Evolutionary conservation across 2,797 vertebrate genomes (phyloP).

Genomic region (Falco novaeseelandiae): DNA sequence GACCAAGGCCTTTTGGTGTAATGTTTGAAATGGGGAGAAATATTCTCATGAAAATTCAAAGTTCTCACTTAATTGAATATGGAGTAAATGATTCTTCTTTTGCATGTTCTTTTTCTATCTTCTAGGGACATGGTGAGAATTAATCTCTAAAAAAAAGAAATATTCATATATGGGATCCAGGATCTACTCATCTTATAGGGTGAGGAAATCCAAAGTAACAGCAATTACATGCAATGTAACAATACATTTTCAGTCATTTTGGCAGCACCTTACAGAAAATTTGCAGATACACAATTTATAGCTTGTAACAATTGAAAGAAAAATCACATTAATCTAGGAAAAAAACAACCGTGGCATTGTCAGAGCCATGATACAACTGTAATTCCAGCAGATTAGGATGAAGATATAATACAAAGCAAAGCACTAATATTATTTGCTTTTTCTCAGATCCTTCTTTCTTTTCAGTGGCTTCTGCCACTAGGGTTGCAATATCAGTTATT

Average conservation of each 20-base stretch:
- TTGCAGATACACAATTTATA: background rate
- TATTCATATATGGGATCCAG: background rate
- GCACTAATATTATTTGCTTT: conserved; percentile 29
- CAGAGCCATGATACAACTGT: background rate
- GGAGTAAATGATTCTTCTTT: background rate
- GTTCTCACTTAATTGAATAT: background rate
- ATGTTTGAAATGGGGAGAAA: background rate
- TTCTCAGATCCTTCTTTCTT: conserved; percentile 27
- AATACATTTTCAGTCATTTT: background rate
- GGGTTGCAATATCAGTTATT: conserved; percentile 23
- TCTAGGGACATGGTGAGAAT: background rate
- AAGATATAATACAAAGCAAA: conserved; percentile 25
- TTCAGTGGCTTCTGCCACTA: conserved; percentile 1
- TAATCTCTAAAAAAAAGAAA: background rate
- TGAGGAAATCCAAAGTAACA: background rate
- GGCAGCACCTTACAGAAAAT: background rate
- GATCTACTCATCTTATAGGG: background rate
- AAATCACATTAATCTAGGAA: background rate
- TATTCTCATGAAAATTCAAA: background rate
- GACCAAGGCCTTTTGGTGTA: background rate
- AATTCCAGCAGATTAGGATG: conserved; percentile 27
- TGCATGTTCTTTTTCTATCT: background rate
- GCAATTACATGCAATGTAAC: background rate
- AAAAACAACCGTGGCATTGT: background rate
- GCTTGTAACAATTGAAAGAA: conserved; percentile 1